Percentiles rank a stretch among this genome's conserved stretches.
phyloP scores from a whole-genome alignment of 2,797 vertebrate genomes.

The Artibeus lituratus region DNA sequence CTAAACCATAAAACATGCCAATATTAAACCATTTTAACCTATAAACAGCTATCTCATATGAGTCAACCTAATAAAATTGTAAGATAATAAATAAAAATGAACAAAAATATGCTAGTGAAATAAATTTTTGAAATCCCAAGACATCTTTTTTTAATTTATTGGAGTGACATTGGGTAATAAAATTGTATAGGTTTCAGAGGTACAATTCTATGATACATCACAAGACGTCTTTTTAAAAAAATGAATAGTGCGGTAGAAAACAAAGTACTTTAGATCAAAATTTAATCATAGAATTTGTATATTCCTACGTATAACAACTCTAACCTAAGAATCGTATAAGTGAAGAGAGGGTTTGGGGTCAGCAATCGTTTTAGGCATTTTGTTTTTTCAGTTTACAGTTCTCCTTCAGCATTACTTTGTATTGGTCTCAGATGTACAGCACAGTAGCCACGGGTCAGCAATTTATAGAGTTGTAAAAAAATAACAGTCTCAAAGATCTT shows the following conservation, averaged over 20 bases:
- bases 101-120: not conserved
- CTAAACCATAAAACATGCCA: not conserved
- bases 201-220: not conserved
- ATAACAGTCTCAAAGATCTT: not conserved
- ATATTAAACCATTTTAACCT: not conserved
- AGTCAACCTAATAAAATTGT: slow-evolving; percentile 3
- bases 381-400: not conserved
- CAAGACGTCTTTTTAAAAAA: not conserved
- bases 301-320: not conserved
- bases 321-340: not conserved
- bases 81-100: slow-evolving; percentile 33
- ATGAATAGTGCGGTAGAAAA: not conserved
- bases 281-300: slow-evolving; percentile 18
- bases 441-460: not conserved
- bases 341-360: not conserved
- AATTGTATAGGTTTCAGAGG: not conserved
- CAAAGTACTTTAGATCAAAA: slow-evolving; percentile 17
- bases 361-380: not conserved
- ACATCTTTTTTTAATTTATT: not conserved
- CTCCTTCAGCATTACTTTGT: not conserved
- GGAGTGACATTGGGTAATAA: too few species aligned
- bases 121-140: not conserved
- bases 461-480: not conserved
- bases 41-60: not conserved
- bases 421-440: not conserved